These are phyloP conservation scores for Polia nebulosa DNA, from an alignment of 2,888 invertebrate genomes.

Conservation along the genomic window DNA sequence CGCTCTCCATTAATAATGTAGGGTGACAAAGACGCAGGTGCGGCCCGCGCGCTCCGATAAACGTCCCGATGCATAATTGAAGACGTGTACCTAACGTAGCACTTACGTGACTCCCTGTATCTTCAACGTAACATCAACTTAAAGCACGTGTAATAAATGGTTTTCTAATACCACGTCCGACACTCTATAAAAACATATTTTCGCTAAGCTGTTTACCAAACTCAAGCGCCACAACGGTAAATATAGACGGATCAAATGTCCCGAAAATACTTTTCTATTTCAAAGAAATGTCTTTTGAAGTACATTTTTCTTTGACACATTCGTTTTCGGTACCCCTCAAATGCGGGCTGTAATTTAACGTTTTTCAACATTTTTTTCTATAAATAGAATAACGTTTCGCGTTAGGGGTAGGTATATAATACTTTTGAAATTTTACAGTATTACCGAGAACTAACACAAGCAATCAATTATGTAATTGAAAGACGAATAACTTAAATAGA, in stretches of 20 bases:
- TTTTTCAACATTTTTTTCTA: slow-evolving; percentile 31
- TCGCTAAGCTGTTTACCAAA: slow-evolving; percentile 48
- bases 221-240: slow-evolving; percentile 50
- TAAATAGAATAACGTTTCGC: slow-evolving; percentile 40
- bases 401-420: slow-evolving; percentile 19
- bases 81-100: slow-evolving; percentile 80
- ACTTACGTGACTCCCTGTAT: slow-evolving; percentile 76
- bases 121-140: slow-evolving; percentile 72
- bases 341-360: slow-evolving; percentile 33
- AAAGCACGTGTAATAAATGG: slow-evolving; percentile 76
- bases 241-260: slow-evolving; percentile 55
- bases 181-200: slow-evolving; percentile 34
- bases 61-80: slow-evolving; percentile 89
- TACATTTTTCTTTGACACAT: slow-evolving; percentile 54
- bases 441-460: slow-evolving; percentile 40
- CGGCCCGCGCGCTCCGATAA: slow-evolving; percentile 79
- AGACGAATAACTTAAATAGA: slow-evolving; percentile 63
- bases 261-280: slow-evolving; percentile 56
- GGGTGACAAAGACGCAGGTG: slow-evolving; percentile 88
- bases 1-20: slow-evolving; percentile 87
- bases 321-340: slow-evolving; percentile 39
- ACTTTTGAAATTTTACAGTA: slow-evolving; percentile 23
- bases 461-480: slow-evolving; percentile 70
- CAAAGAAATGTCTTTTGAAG: slow-evolving; percentile 57
- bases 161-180: slow-evolving; percentile 66